These are phyloP conservation scores for Hycleus phaleratus DNA, from an alignment of 1,140 invertebrate genomes.

Conservation along the genomic window DNA sequence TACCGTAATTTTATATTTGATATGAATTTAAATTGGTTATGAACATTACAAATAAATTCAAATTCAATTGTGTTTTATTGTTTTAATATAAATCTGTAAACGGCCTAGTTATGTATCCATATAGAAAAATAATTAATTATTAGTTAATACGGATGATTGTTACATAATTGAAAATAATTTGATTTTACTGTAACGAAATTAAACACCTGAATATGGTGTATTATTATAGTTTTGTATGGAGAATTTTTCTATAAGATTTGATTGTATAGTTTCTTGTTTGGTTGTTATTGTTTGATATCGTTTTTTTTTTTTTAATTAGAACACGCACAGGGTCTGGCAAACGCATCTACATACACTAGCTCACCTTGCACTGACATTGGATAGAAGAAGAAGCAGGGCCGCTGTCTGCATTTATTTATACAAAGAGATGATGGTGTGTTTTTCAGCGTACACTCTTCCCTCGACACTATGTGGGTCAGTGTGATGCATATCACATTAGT, in stretches of 20 bases:
- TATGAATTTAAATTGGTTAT: background rate
- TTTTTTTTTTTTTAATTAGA: conserved; percentile 3
- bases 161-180: background rate
- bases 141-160: background rate
- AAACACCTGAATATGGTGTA: background rate
- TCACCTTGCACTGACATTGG: conserved; percentile 32
- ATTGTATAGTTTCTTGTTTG: background rate
- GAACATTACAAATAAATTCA: background rate
- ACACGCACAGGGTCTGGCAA: conserved; percentile 16
- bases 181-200: background rate
- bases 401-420: conserved; percentile 23
- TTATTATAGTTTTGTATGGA: too few species aligned
- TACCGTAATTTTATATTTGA: too few species aligned
- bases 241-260: too few species aligned
- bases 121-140: background rate
- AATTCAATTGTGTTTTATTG: background rate
- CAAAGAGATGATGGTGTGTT: conserved; percentile 17
- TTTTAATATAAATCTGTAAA: too few species aligned
- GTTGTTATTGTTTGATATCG: background rate
- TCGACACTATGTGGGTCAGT: conserved; percentile 28
- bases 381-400: conserved; percentile 17
- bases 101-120: too few species aligned
- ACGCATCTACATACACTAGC: conserved; percentile 17
- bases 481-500: conserved; percentile 28
- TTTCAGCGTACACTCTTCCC: conserved; percentile 21